These are phyloP conservation scores for Eremobia ochroleuca DNA, from an alignment of 2,888 invertebrate genomes.

Conservation along the genomic window DNA sequence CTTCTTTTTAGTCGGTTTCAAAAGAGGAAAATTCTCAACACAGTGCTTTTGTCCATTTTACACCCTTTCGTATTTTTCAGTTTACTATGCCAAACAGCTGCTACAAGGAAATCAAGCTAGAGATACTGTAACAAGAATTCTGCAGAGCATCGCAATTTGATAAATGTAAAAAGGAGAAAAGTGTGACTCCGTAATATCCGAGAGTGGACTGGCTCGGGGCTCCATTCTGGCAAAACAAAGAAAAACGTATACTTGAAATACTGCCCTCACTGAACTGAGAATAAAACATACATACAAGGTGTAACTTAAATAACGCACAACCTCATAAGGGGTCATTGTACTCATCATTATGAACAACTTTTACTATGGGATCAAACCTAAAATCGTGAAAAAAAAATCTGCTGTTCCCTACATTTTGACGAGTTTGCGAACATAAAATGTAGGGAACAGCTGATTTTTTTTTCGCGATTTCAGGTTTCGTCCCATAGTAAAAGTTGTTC, in stretches of 20 bases:
- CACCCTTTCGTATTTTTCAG: not conserved
- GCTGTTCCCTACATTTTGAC: too few relatives aligned
- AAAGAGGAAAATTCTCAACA: not conserved
- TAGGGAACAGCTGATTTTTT: too few relatives aligned
- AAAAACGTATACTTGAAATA: constrained; percentile 43
- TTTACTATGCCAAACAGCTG: constrained; percentile 33
- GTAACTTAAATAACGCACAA: too few relatives aligned
- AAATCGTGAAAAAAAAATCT: too few relatives aligned
- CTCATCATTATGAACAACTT: too few relatives aligned
- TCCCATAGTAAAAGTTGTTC: too few relatives aligned
- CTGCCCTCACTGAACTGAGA: constrained; percentile 39
- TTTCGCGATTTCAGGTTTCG: too few relatives aligned
- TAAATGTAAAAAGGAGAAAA: constrained; percentile 55
- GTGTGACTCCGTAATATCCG: constrained; percentile 49
- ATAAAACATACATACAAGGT: too few relatives aligned
- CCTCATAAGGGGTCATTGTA: too few relatives aligned
- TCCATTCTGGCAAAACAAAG: constrained; percentile 39
- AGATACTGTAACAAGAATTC: constrained; percentile 7
- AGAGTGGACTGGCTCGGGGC: constrained; percentile 45
- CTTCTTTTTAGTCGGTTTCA: not conserved
- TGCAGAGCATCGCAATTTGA: constrained; percentile 43
- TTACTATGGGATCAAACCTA: too few relatives aligned
- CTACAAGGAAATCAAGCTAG: constrained; percentile 15
- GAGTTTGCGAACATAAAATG: too few relatives aligned
- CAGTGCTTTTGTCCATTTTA: not conserved